Evolutionary conservation across 2,797 vertebrate species (phyloP), one percentile per base, ranked within the genome.

Genomic region (Choloepus didactylus): DNA sequence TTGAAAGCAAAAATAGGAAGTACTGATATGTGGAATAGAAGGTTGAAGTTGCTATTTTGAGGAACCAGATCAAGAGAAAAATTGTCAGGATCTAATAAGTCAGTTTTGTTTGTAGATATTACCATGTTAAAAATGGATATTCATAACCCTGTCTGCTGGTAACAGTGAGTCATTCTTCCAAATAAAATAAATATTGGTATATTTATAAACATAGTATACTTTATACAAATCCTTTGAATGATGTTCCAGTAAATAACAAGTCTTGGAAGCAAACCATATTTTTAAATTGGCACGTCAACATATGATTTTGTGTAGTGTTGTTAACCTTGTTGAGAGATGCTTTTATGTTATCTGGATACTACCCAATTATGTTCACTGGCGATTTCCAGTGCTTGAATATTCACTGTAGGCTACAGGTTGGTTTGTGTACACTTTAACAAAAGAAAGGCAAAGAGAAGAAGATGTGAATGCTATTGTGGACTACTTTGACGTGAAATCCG

Each of bases 261-360:
- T 21, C 82, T 92, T 79, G 49, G 44, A 44, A 91, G 85, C 4
- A 91, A 84, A 87, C 6, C 69, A 46, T 56, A 3, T 62, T 31
- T 41, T 91, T 84, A 10, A 91, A 6, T 87, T 83, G 25, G 69
- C 60, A 3, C 70, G 64, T 86, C 44, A 86, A 11, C 1, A 3
- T 6, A 64, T 89, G 51, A 89, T 41, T 77, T 35, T 94, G 35
- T 91, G 12, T 35, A 46, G 23, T 41, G 19, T 70, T 75, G 18
- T 93, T 83, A 59, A 60, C 21, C 44, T 87, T 59, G 15, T 27
- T 73, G 23, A 31, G 46, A 46, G 6, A 73, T 79, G n/a, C 83
- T 83, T 92, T 82, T 76, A 60, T n/a, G 18, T 60, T 77, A 21
- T 90, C 81, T 62, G 15, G 85, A 44, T 83, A 87, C n/a, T 44